These are phyloP conservation scores for Pseudopodoces humilis DNA, from an alignment of 2,113 vertebrate species.

Conservation along the genomic window DNA sequence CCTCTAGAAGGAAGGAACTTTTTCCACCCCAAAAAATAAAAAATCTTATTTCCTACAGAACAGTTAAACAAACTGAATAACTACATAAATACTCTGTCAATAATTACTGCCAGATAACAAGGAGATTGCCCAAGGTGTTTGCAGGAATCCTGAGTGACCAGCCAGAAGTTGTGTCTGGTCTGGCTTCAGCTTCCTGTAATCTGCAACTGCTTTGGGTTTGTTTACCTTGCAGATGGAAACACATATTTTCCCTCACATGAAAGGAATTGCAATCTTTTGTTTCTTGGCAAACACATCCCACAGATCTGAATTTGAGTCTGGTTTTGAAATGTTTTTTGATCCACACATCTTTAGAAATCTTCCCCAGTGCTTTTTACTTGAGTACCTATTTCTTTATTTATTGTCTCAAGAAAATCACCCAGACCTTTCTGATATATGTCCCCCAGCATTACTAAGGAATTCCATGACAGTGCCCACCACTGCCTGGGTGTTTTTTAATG, in stretches of 20 bases:
- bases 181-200: background rate
- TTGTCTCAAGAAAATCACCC: background rate
- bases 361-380: background rate
- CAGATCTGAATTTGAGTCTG: background rate
- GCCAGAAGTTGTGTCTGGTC: background rate
- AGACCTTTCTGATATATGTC: background rate
- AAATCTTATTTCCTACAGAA: background rate
- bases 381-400: background rate
- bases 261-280: background rate
- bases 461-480: background rate
- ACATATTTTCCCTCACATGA: background rate
- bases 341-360: background rate
- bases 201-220: background rate
- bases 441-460: background rate
- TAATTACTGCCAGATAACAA: background rate
- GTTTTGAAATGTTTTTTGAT: background rate
- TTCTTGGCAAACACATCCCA: background rate
- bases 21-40: background rate
- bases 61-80: background rate
- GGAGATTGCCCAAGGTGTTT: background rate
- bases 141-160: background rate
- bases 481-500: background rate
- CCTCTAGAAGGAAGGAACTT: background rate
- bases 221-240: background rate
- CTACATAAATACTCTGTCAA: background rate